Conservation (phyloP, 2,797 vertebrate species). For the Crocodylus rhombifer region DNA sequence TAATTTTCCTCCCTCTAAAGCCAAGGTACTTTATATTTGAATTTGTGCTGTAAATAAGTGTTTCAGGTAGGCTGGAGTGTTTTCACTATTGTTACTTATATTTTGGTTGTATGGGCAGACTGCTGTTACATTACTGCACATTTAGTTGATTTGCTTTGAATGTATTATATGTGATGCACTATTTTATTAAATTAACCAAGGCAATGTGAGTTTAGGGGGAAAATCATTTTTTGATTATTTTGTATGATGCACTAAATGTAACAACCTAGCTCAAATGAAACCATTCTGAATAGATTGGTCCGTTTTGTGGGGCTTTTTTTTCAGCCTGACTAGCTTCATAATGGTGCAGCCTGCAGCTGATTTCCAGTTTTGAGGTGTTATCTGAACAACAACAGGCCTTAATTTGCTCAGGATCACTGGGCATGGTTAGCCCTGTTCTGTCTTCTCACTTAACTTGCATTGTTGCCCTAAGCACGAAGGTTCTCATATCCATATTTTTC, state of each 20-base stretch:
- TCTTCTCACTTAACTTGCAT: constrained; percentile 75
- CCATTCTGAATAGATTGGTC: neutral
- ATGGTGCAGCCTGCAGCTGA: constrained; percentile 62
- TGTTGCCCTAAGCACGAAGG: constrained; percentile 79
- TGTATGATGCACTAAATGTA: neutral
- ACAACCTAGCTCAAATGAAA: neutral
- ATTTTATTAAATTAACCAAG: neutral
- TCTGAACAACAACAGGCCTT: constrained; percentile 75
- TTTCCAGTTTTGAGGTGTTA: constrained; percentile 76
- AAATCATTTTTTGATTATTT: neutral
- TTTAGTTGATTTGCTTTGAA: constrained; percentile 26
- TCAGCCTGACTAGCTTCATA: neutral
- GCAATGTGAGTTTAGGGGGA: neutral
- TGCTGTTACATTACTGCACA: neutral
- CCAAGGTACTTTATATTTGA: constrained; percentile 38
- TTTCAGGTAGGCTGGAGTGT: neutral
- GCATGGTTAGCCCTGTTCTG: constrained; percentile 12
- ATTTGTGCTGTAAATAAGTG: constrained; percentile 37
- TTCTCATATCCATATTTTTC: constrained; percentile 68
- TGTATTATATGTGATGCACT: neutral
- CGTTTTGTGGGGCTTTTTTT: neutral
- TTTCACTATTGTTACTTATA: constrained; percentile 32
- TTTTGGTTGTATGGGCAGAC: constrained; percentile 11
- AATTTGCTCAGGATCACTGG: constrained; percentile 78
- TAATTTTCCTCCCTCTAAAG: constrained; percentile 50